Conservation (phyloP, 2,113 vertebrate genomes). For the Phocoena phocoena region DNA sequence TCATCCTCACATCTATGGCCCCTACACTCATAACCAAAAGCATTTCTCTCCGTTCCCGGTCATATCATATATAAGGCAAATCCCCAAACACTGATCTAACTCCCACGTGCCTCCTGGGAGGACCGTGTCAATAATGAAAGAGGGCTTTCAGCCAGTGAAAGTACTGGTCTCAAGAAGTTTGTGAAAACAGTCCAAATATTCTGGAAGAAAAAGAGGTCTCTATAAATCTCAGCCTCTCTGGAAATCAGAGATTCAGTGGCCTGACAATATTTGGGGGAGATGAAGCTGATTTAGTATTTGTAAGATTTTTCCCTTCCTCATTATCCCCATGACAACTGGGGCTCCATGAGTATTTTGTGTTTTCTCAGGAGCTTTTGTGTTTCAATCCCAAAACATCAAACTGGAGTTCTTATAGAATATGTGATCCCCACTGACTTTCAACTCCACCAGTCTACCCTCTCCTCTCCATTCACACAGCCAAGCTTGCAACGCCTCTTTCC, state of each 20-base stretch:
- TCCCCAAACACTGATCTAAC: slow-evolving; percentile 42
- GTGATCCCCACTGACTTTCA: background rate
- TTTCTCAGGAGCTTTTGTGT: background rate
- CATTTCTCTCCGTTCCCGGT: background rate
- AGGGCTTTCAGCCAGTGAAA: slow-evolving; percentile 23
- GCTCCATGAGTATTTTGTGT: background rate
- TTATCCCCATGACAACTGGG: background rate
- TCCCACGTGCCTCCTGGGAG: background rate
- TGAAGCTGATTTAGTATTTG: background rate
- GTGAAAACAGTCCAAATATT: background rate
- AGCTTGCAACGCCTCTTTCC: background rate
- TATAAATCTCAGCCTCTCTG: background rate
- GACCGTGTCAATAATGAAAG: slow-evolving; percentile 11
- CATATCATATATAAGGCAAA: slow-evolving; percentile 61
- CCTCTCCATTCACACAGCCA: background rate
- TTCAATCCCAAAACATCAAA: background rate
- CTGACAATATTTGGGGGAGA: background rate
- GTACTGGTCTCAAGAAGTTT: background rate
- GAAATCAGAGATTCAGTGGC: background rate
- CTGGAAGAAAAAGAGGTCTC: background rate
- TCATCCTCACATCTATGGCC: background rate
- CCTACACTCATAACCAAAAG: background rate
- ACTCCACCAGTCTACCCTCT: fast-evolving
- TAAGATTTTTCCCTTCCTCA: background rate
- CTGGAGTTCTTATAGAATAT: background rate